Conservation (phyloP, 2,113 vertebrate species). For the Trichomycterus rosablanca region DNA sequence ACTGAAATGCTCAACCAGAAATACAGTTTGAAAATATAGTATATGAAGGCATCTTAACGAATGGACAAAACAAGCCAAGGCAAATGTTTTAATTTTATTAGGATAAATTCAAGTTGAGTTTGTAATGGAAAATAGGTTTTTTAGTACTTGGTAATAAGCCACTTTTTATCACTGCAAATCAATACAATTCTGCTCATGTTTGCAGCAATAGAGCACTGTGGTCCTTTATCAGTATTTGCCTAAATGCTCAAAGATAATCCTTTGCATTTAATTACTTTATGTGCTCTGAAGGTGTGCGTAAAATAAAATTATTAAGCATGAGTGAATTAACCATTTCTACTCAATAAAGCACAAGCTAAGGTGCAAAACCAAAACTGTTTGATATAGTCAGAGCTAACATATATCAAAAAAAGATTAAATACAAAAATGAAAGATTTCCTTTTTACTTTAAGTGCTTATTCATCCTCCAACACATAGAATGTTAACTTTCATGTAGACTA, state of each 20-base stretch:
- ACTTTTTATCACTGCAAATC: slow-evolving; percentile 20
- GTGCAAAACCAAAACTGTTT: slow-evolving; percentile 26
- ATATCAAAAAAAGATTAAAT: too few relatives aligned
- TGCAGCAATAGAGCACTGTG: slow-evolving; percentile 28
- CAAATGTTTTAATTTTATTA: slow-evolving; percentile 37
- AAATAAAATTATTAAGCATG: slow-evolving; percentile 31
- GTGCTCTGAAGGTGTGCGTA: slow-evolving; percentile 14
- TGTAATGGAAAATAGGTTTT: slow-evolving; percentile 17
- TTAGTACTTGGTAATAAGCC: slow-evolving; percentile 23
- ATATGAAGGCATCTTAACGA: slow-evolving; percentile 47
- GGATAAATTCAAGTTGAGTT: slow-evolving; percentile 22
- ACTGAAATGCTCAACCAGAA: slow-evolving; percentile 10
- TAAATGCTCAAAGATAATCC: slow-evolving; percentile 22
- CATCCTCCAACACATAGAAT: slow-evolving; percentile 4
- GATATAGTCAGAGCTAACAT: slow-evolving; percentile 19
- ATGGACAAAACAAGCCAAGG: slow-evolving; percentile 45
- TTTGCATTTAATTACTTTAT: slow-evolving; percentile 12
- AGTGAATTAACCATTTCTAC: slow-evolving; percentile 20
- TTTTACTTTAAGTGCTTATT: slow-evolving; percentile 1
- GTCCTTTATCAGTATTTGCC: slow-evolving; percentile 12
- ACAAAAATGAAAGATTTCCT: slow-evolving; percentile 1
- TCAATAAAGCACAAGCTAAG: slow-evolving; percentile 21
- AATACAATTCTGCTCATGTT: slow-evolving; percentile 32
- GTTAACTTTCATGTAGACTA: neutral
- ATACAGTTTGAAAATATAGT: slow-evolving; percentile 11